A percentile compares a stretch with the other conserved stretches of the same genome.
Conservation (phyloP, 2,797 vertebrate species). For the Myotis pilosus region DNA sequence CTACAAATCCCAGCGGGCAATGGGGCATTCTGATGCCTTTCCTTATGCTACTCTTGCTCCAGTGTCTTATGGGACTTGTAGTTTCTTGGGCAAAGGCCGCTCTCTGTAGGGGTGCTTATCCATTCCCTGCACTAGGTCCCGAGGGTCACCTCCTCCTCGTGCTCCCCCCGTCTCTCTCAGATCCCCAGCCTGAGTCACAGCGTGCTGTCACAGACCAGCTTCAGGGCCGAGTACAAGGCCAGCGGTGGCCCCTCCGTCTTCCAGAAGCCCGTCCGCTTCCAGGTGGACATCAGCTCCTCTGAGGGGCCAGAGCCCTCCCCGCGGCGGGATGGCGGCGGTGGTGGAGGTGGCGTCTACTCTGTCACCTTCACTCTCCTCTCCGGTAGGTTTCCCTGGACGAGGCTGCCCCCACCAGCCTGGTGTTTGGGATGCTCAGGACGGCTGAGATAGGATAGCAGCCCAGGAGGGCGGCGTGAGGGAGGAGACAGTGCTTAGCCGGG, state of each 20-base stretch:
- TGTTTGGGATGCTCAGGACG: neutral
- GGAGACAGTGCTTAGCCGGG: neutral
- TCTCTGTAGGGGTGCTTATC: neutral
- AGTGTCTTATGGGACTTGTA: neutral
- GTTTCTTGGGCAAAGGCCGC: neutral
- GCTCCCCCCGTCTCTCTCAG: conserved; percentile 74
- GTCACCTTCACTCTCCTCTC: conserved; percentile 96
- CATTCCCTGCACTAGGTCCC: neutral
- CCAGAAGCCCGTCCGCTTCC: conserved; percentile 95
- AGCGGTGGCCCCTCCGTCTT: conserved; percentile 93
- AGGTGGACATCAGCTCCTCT: conserved; percentile 93
- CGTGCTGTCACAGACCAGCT: conserved; percentile 94
- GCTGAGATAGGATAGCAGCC: neutral
- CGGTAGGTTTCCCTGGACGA: conserved; percentile 79
- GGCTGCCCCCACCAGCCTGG: neutral
- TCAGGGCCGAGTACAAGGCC: conserved; percentile 93
- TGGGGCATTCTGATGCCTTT: neutral
- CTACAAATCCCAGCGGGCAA: neutral
- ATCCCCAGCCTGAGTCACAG: conserved; percentile 95
- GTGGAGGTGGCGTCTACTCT: conserved; percentile 93
- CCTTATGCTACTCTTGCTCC: neutral
- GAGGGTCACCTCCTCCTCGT: neutral
- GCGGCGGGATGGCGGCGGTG: conserved; percentile 82
- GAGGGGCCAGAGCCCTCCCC: conserved; percentile 86
- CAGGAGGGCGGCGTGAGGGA: neutral